Evolutionary conservation across 1,140 invertebrate genomes (phyloP).

Genomic region (Drusus annulatus): DNA sequence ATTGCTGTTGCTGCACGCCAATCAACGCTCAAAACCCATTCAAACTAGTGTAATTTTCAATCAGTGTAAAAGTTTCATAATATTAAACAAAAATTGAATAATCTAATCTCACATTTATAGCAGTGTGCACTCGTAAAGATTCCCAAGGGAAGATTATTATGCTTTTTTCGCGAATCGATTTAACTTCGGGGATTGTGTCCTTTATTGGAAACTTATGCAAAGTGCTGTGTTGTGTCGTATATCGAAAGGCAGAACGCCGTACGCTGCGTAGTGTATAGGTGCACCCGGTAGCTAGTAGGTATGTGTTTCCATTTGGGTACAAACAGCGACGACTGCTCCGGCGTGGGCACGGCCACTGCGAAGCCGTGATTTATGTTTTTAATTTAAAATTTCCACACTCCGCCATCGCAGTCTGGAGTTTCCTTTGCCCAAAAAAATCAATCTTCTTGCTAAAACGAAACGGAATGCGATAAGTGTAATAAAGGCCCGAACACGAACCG

Average conservation of each 20-base stretch:
- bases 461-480: constrained; percentile 48
- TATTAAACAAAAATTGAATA: too few relatives aligned
- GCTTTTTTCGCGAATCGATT: too few relatives aligned
- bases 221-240: not conserved
- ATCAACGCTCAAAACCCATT: too few relatives aligned
- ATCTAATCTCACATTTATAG: too few relatives aligned
- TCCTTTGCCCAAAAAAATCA: constrained; percentile 35
- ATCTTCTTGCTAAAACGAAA: constrained; percentile 40
- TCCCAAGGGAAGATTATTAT: too few relatives aligned
- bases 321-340: constrained; percentile 45
- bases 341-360: constrained; percentile 51
- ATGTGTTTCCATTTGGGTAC: not conserved
- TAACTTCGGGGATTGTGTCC: too few relatives aligned
- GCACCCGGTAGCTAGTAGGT: not conserved
- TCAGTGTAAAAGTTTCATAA: too few relatives aligned
- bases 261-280: not conserved
- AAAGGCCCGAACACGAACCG: constrained; percentile 16
- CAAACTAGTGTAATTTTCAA: too few relatives aligned
- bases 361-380: constrained; percentile 58
- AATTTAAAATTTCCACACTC: constrained; percentile 58
- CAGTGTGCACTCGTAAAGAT: too few relatives aligned
- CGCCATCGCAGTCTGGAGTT: constrained; percentile 36
- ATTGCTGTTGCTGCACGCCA: too few relatives aligned
- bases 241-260: not conserved
- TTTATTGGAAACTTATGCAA: too few relatives aligned